Evolutionary conservation across 2,888 invertebrate species (phyloP), one percentile per base, ranked within the genome.

Genomic region (Dolomedes plantarius): DNA sequence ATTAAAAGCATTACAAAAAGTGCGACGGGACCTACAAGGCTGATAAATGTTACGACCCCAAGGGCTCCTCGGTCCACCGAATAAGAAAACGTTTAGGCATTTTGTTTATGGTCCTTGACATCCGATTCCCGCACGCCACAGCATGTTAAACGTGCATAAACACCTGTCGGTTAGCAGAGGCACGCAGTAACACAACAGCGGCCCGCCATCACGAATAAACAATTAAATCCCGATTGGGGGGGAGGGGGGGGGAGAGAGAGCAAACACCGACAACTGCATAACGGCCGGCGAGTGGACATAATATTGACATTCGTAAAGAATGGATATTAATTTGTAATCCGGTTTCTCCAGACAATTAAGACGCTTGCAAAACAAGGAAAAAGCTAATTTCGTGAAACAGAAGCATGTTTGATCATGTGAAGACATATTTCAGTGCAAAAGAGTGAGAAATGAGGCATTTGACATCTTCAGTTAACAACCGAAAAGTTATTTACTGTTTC

Each of bases 101-200:
- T 46, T 16, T 16, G 46, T 46, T 46, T 46, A 46, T 46, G 46
- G 46, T 46, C 46, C 46, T 46, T 46, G 46, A 46, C 46, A 46
- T 46, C 16, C 36, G 36, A 11, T 36, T 36, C 46, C 46, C 46
- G 46, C 46, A 46, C 46, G 46, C 46, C 46, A 46, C 9, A 7
- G 46, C 46, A 46, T 11, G 9, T 46, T 5, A 46, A 16, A 46
- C 46, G 46, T 46, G 46, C 46, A 46, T 46, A 46, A 46, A 46
- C 46, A 46, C n/a, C 46, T 46, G 46, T 46, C 46, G 46, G 2
- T 46, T n/a, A 46, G 46, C 46, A 46, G 46, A 16, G 46, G 46
- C 46, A 46, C n/a, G 46, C 46, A 46, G 2, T 46, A 46, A 46
- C 16, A 6, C 46, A 16, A 16, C 9, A 46, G 9, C 36, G n/a